Conservation (phyloP, 2,888 invertebrate genomes). For the Thera obeliscata region DNA sequence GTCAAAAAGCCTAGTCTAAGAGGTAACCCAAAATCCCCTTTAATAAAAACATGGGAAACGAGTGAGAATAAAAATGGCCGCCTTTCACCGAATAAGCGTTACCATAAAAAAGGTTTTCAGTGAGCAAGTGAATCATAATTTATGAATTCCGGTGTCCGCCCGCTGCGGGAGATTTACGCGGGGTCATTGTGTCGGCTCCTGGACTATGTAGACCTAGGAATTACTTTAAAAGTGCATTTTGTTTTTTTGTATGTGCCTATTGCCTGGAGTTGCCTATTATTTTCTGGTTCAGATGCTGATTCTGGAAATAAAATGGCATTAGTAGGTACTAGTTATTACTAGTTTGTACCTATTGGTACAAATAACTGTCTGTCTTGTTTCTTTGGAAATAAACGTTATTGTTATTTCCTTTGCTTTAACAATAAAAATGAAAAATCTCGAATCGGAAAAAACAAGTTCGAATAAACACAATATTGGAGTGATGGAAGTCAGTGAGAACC, state of each 20-base stretch:
- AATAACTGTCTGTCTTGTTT: too few relatives aligned
- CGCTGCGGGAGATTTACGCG: slow-evolving; percentile 76
- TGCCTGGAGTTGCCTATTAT: background rate
- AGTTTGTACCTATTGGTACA: too few relatives aligned
- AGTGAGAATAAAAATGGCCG: slow-evolving; percentile 75
- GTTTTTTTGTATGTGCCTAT: background rate
- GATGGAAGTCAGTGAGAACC: too few relatives aligned
- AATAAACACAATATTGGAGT: too few relatives aligned
- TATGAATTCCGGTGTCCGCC: slow-evolving; percentile 82
- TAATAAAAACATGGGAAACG: slow-evolving; percentile 70
- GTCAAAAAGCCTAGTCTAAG: slow-evolving; percentile 35
- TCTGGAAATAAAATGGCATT: too few relatives aligned
- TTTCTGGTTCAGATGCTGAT: too few relatives aligned
- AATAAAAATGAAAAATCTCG: too few relatives aligned
- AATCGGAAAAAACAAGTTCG: too few relatives aligned
- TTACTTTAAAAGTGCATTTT: slow-evolving; percentile 25
- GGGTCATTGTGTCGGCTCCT: slow-evolving; percentile 79
- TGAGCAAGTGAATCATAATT: slow-evolving; percentile 85
- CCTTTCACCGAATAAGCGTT: slow-evolving; percentile 80
- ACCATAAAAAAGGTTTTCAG: slow-evolving; percentile 84
- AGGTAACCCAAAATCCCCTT: slow-evolving; percentile 44
- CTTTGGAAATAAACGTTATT: too few relatives aligned
- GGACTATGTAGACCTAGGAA: slow-evolving; percentile 58
- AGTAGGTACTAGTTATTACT: too few relatives aligned
- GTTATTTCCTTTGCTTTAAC: too few relatives aligned